A percentile compares a stretch with the other conserved stretches of the same genome.
phyloP scores from a whole-genome alignment of 2,113 vertebrate species.

The Heterotis niloticus region DNA sequence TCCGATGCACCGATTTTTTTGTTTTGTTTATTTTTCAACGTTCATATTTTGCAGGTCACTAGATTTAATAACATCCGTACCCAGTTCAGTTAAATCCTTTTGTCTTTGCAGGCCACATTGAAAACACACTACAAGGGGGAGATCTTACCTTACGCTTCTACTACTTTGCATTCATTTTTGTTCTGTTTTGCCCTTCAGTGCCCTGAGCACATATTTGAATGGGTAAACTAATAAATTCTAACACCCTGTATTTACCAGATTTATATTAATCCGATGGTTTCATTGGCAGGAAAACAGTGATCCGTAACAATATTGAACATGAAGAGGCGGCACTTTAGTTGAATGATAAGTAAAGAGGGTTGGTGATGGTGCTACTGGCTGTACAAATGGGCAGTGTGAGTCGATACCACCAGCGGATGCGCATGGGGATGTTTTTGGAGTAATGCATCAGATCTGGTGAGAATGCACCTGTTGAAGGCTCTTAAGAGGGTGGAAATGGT shows the following conservation, averaged over 20 bases:
- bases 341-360: background rate
- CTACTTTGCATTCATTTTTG: background rate
- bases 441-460: background rate
- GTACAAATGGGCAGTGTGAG: background rate
- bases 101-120: background rate
- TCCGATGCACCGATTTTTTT: too few relatives aligned
- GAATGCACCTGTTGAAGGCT: background rate
- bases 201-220: background rate
- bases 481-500: background rate
- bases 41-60: too few relatives aligned
- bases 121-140: constrained; percentile 2
- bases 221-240: background rate
- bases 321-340: constrained; percentile 3
- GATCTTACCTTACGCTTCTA: background rate
- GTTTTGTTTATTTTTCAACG: too few relatives aligned
- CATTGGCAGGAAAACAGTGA: background rate
- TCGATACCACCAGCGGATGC: background rate
- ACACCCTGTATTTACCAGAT: background rate
- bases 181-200: background rate
- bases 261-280: background rate
- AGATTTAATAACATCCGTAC: too few relatives aligned
- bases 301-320: background rate
- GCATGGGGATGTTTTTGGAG: background rate
- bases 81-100: too few relatives aligned
- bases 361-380: background rate